Percentiles rank a stretch among this genome's conserved stretches.
Evolutionary conservation across 2,888 invertebrate species (phyloP).

Genomic region (Melipona beecheii): DNA sequence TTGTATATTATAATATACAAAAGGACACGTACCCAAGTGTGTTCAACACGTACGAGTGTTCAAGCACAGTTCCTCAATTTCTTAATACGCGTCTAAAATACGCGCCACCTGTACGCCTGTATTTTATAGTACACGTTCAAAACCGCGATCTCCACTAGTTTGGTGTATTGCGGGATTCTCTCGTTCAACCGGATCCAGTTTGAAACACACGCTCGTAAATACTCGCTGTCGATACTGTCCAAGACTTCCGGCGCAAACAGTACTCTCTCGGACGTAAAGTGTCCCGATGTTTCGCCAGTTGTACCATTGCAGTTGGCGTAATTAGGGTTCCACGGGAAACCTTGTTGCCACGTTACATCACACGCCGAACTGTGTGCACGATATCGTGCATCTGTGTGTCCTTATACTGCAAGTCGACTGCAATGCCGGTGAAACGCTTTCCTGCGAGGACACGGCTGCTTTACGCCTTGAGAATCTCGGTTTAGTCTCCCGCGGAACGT

Average conservation of each 20-base stretch:
- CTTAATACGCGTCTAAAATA: no score
- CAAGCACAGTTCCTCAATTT: no score
- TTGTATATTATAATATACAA: no score
- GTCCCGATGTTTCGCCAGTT: not conserved
- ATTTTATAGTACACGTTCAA: no score
- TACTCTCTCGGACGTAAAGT: not conserved
- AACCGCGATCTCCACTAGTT: no score
- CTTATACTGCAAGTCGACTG: constrained; percentile 10
- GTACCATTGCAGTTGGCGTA: not conserved
- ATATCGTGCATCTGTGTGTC: not conserved
- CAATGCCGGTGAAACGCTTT: constrained; percentile 6
- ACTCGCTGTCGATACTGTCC: not conserved
- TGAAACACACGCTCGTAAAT: not conserved
- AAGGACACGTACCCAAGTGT: no score
- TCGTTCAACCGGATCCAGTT: not conserved
- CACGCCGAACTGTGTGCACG: not conserved
- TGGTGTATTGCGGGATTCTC: no score
- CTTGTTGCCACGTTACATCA: not conserved
- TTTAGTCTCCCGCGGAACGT: not conserved
- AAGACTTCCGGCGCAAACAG: not conserved
- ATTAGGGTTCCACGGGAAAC: constrained; percentile 16
- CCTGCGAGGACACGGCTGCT: not conserved
- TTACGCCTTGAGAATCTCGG: not conserved
- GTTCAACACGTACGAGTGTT: no score
- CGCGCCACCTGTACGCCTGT: no score